Base-by-base conservation (phyloP, 2,113 vertebrate species). In the Phoxinus phoxinus region DNA sequence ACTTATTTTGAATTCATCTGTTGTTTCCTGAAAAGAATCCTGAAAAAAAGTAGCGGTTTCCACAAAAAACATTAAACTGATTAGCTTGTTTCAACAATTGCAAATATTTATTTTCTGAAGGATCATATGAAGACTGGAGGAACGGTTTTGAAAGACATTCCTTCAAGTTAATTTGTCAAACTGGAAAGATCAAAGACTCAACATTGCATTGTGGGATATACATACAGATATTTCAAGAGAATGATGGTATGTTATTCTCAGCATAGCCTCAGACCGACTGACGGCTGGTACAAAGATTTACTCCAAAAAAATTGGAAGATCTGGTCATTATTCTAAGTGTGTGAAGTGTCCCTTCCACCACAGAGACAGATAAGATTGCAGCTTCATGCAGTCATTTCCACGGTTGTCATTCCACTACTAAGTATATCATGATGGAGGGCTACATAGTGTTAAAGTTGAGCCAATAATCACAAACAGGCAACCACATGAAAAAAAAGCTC, bases 351-450 rank as follows among this genome's bases (percentile, higher is more conserved):
- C 78, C 21, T 11, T 61, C 21, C 30, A 78, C 35, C 78, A 41
- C 76, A 80, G 56, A 80, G 78, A 44, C 58, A 59, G 78, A 80
- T 80, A 80, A 63, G 78, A 80, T 63, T 80, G 78, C 78, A 80
- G 58, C 35, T 80, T 63, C 37, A 23, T 77, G 48, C 17, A 77
- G 48, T 77, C 74, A 63, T 63, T 80, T 80, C 58, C 58, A 61
- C 8, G 78, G 35, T 63, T 80, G 78, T 46, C 32, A 80, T 80
- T 80, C 56, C 0, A 6, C 11, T 80, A 27, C 78, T 80, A 80
- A 63, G 58, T 80, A 80, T 80, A 80, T 80, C 56, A 6, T 80
- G 78, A 80, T 80, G 78, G 35, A 80, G 78, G 23, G 63, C 78
- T 58, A 63, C 78, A 80, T n/a, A 80, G 78, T 63, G 58, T 63